phyloP scores from a whole-genome alignment of 1,140 invertebrate species.

The Drosophila biarmipes region DNA sequence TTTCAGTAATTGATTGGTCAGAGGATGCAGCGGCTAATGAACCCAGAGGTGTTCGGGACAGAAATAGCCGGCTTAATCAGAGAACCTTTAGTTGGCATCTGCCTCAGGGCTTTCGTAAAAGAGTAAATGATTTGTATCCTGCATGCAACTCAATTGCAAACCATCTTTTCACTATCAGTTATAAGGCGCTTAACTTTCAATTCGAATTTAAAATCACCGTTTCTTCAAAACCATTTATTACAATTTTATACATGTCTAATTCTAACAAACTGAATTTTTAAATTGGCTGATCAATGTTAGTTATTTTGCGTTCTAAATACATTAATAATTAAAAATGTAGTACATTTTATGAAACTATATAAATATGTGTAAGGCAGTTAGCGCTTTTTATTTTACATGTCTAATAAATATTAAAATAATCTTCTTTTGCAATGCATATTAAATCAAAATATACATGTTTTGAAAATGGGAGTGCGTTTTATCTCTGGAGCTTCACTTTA shows the following conservation, averaged over 20 bases:
- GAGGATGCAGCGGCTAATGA: conserved; percentile 31
- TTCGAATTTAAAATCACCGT: too few relatives aligned
- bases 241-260: too few relatives aligned
- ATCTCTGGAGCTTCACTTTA: not conserved
- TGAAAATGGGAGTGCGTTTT: not conserved
- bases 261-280: too few relatives aligned
- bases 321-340: too few relatives aligned
- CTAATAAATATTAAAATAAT: too few relatives aligned
- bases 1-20: conserved; percentile 50
- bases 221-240: too few relatives aligned
- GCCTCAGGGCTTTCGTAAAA: not conserved
- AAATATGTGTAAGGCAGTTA: too few relatives aligned
- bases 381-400: too few relatives aligned
- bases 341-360: too few relatives aligned
- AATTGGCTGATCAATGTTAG: too few relatives aligned
- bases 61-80: conserved; percentile 6
- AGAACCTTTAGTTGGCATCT: not conserved
- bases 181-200: not conserved
- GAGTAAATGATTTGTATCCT: conserved; percentile 7
- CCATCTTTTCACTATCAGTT: not conserved
- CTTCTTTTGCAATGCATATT: too few relatives aligned
- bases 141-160: conserved; percentile 7
- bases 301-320: too few relatives aligned
- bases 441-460: not conserved
- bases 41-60: conserved; percentile 18